A percentile compares a stretch with the other conserved stretches of the same genome.
Evolutionary conservation across 2,797 vertebrate genomes (phyloP).

Genomic region (Nyctalus aviator): DNA sequence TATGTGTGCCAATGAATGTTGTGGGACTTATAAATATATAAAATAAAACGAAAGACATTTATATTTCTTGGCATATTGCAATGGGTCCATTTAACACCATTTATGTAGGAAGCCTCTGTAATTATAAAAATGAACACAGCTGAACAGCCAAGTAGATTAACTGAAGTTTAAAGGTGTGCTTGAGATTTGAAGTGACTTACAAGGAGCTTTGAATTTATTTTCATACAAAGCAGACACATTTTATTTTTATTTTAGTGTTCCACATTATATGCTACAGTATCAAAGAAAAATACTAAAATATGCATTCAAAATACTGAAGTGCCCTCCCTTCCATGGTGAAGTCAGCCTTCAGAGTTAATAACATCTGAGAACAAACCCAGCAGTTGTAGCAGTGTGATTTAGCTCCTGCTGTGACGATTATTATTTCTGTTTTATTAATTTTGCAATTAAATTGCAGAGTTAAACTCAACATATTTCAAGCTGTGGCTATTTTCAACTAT

Average conservation of each 20-base stretch:
- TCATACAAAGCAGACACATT: slow-evolving; percentile 56
- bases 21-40: slow-evolving; percentile 15
- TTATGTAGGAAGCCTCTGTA: slow-evolving; percentile 25
- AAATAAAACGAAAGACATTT: slow-evolving; percentile 3
- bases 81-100: slow-evolving; percentile 18
- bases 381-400: slow-evolving; percentile 84
- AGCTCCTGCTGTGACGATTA: slow-evolving; percentile 85
- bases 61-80: slow-evolving; percentile 40
- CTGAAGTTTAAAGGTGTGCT: slow-evolving; percentile 7
- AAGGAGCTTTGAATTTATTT: slow-evolving; percentile 70
- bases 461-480: slow-evolving; percentile 82
- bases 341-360: slow-evolving; percentile 84
- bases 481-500: slow-evolving; percentile 81
- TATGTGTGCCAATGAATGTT: not conserved
- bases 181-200: slow-evolving; percentile 60
- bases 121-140: slow-evolving; percentile 63
- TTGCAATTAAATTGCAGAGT: slow-evolving; percentile 84
- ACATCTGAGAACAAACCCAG: slow-evolving; percentile 85
- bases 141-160: slow-evolving; percentile 39
- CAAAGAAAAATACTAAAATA: slow-evolving; percentile 77
- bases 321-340: slow-evolving; percentile 75
- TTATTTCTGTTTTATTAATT: slow-evolving; percentile 86
- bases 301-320: slow-evolving; percentile 75
- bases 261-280: slow-evolving; percentile 65
- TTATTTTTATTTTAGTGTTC: slow-evolving; percentile 77